Percentiles rank a stretch among this genome's conserved stretches.
phyloP scores from a whole-genome alignment of 2,113 vertebrate genomes.

The Elgaria multicarinata region DNA sequence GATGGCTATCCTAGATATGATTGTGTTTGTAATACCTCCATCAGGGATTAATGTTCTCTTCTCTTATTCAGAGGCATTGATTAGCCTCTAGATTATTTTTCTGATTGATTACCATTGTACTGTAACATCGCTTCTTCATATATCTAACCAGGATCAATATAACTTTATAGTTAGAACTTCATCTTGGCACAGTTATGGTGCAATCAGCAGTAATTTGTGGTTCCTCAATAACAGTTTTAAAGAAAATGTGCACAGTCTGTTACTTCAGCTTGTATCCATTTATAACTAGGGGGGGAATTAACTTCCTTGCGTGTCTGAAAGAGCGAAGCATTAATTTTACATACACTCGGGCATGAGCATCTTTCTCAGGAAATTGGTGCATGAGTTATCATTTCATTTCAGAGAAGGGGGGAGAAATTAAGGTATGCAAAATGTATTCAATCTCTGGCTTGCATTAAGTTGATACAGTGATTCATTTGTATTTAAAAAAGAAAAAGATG shows the following conservation, averaged over 20 bases:
- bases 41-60: conserved; percentile 71
- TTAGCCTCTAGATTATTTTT: conserved; percentile 69
- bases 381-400: conserved; percentile 2
- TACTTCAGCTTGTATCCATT: conserved; percentile 36
- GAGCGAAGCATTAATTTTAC: conserved; percentile 19
- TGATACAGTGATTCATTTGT: not conserved
- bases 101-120: conserved; percentile 67
- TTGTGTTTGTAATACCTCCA: conserved; percentile 60
- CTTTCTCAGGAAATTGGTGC: conserved; percentile 11
- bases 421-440: conserved; percentile 3
- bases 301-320: conserved; percentile 26
- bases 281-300: not conserved
- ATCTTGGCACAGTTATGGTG: conserved; percentile 14
- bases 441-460: not conserved
- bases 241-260: conserved; percentile 31
- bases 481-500: not conserved
- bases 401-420: not conserved
- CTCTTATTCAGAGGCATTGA: conserved; percentile 64
- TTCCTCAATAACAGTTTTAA: conserved; percentile 53
- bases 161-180: conserved; percentile 57
- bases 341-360: not conserved
- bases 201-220: conserved; percentile 55
- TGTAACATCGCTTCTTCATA: conserved; percentile 57
- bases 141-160: conserved; percentile 57
- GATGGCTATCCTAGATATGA: conserved; percentile 60